Conservation (phyloP, 1,140 invertebrate genomes). For the Zaprionus nigranus region DNA sequence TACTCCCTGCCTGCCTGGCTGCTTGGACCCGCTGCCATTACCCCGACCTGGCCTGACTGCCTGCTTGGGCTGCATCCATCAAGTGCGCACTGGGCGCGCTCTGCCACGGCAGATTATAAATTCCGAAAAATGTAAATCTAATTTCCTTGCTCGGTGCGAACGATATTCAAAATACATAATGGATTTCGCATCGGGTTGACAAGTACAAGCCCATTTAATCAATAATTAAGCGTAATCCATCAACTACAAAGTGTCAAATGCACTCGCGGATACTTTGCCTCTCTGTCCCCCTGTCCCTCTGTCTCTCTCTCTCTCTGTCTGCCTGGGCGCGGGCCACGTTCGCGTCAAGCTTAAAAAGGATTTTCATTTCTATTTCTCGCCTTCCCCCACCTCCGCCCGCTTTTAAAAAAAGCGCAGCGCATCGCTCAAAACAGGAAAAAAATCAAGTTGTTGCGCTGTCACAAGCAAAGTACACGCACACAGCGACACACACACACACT, state of each 20-base stretch:
- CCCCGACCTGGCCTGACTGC: not conserved
- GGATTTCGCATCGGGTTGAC: constrained; percentile 71
- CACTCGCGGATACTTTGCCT: constrained; percentile 61
- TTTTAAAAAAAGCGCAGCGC: constrained; percentile 60
- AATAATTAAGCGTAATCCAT: constrained; percentile 83
- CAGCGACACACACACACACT: constrained; percentile 5
- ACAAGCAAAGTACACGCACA: constrained; percentile 14
- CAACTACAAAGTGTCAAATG: constrained; percentile 81
- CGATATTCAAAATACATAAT: constrained; percentile 75
- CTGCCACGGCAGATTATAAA: constrained; percentile 73
- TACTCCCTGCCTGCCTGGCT: not conserved
- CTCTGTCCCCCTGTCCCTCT: too few species aligned
- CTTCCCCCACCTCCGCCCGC: not conserved
- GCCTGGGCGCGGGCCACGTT: not conserved
- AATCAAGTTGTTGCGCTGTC: constrained; percentile 68
- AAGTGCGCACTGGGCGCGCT: constrained; percentile 53
- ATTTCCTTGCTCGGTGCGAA: constrained; percentile 47
- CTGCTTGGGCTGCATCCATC: constrained; percentile 60
- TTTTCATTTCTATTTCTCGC: constrained; percentile 41
- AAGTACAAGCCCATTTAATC: constrained; percentile 83
- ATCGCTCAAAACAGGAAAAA: constrained; percentile 65
- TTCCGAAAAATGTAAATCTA: constrained; percentile 75
- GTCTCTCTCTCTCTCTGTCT: not conserved
- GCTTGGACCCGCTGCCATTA: not conserved
- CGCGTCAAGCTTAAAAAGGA: constrained; percentile 69